Evolutionary conservation across 2,797 vertebrate genomes (phyloP).

Genomic region (Anisognathus igniventris): DNA sequence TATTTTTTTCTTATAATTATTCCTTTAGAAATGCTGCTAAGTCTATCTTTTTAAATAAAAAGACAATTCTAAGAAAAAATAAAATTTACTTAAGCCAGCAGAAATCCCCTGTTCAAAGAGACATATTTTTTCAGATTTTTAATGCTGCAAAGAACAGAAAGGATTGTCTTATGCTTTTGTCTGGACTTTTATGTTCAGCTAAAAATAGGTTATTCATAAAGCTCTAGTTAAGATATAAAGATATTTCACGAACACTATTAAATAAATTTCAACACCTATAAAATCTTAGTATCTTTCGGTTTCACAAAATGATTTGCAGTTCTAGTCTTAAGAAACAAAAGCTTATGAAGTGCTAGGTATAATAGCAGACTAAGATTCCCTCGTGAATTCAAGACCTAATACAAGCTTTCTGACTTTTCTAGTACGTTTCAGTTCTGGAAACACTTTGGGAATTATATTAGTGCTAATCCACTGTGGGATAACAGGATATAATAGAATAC

Average conservation of each 20-base stretch:
- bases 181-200: not conserved
- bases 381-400: not conserved
- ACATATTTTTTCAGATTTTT: not conserved
- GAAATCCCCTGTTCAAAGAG: not conserved
- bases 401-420: not conserved
- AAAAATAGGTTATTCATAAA: not conserved
- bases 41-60: not conserved
- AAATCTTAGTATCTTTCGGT: not conserved
- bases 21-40: not conserved
- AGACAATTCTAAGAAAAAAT: not conserved
- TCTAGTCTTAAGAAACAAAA: conserved; percentile 12
- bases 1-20: not conserved
- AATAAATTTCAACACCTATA: not conserved
- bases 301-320: not conserved
- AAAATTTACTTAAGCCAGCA: not conserved
- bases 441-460: conserved; percentile 1
- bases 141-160: not conserved
- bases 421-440: not conserved
- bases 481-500: not conserved
- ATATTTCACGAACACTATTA: not conserved
- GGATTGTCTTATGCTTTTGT: not conserved
- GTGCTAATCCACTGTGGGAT: not conserved
- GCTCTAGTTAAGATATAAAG: not conserved
- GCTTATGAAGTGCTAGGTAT: not conserved
- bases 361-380: not conserved